Evolutionary conservation across 2,888 invertebrate genomes (phyloP).

Genomic region (Orgyia antiqua): DNA sequence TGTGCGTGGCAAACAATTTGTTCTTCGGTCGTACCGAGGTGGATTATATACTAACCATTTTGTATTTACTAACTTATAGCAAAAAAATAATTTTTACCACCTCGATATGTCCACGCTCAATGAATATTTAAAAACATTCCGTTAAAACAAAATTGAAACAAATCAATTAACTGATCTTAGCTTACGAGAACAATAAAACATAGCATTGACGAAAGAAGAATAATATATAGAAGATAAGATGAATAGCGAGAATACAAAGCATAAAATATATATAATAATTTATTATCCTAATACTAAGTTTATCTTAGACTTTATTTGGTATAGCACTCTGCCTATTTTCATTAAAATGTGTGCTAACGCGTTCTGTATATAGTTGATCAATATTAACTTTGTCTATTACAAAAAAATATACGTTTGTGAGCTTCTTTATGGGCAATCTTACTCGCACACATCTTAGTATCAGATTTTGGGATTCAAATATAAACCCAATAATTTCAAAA

Average conservation of each 20-base stretch:
- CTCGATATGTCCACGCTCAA: slow-evolving; percentile 27
- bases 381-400: too few species aligned
- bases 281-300: too few species aligned
- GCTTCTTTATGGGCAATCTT: too few species aligned
- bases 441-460: too few species aligned
- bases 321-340: too few species aligned
- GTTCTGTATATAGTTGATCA: too few species aligned
- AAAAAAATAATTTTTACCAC: slow-evolving; percentile 9
- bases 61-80: too few species aligned
- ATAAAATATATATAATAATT: slow-evolving; percentile 26
- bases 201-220: slow-evolving; percentile 26
- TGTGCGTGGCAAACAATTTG: slow-evolving; percentile 32
- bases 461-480: too few species aligned
- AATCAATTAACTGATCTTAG: slow-evolving; percentile 32
- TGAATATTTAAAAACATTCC: slow-evolving; percentile 39
- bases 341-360: too few species aligned
- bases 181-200: slow-evolving; percentile 30
- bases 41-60: slow-evolving; percentile 3
- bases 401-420: too few species aligned
- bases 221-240: slow-evolving; percentile 33
- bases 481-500: too few species aligned
- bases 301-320: too few species aligned
- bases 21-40: slow-evolving; percentile 36
- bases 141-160: slow-evolving; percentile 32
- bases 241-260: slow-evolving; percentile 56